phyloP scores from a whole-genome alignment of 2,113 vertebrate species.

The Tichodroma muraria region DNA sequence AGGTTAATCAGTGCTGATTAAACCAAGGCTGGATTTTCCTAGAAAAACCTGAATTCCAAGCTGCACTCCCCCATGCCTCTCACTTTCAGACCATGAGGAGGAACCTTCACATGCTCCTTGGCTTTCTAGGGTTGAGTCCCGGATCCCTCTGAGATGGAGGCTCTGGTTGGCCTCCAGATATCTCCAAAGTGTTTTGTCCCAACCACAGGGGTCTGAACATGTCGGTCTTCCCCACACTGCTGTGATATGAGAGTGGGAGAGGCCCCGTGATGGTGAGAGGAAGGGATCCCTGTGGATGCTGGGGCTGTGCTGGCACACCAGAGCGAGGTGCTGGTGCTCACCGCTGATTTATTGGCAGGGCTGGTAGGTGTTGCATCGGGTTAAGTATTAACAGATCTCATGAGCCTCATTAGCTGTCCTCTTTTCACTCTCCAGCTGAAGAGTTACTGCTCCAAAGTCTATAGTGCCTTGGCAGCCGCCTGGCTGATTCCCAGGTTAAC shows the following conservation, averaged over 20 bases:
- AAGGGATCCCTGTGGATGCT: not conserved
- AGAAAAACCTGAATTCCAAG: not conserved
- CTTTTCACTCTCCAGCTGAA: conserved; percentile 23
- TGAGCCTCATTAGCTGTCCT: conserved; percentile 61
- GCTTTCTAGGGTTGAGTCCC: not conserved
- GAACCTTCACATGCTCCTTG: not conserved
- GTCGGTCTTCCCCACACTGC: not conserved
- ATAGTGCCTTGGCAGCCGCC: conserved; percentile 49
- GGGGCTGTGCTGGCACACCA: not conserved
- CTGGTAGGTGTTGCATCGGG: conserved; percentile 43
- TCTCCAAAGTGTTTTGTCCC: not conserved
- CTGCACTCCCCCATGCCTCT: not conserved
- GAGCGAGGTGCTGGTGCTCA: not conserved
- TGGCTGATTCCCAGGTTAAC: conserved; percentile 35
- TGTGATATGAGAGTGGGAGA: not conserved
- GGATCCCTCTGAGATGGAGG: not conserved
- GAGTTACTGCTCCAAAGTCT: conserved; percentile 61
- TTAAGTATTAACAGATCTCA: conserved; percentile 65
- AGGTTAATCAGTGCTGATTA: conserved; percentile 27
- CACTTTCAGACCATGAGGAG: not conserved
- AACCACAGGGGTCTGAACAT: fast-evolving
- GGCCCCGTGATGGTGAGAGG: fast-evolving
- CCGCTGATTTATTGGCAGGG: conserved; percentile 40
- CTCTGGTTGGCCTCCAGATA: not conserved
- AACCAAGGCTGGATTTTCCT: not conserved